phyloP scores from a whole-genome alignment of 2,113 vertebrate genomes.

The Raja brachyura region DNA sequence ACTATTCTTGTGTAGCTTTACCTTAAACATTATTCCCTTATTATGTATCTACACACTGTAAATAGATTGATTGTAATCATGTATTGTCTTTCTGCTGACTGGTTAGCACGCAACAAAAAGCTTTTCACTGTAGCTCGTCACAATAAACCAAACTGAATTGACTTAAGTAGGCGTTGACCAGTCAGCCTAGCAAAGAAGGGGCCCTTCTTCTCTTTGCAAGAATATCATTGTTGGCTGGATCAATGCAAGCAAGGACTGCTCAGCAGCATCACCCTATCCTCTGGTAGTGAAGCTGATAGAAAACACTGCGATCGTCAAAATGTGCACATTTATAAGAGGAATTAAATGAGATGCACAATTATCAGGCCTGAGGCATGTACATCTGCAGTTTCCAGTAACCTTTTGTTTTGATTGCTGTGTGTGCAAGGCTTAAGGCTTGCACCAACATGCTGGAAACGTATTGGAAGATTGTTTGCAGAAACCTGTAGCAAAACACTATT shows the following conservation, averaged over 20 bases:
- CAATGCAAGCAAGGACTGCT: neutral
- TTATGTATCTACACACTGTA: too few species aligned
- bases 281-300: neutral
- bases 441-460: neutral
- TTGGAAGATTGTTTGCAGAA: neutral
- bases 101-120: too few species aligned
- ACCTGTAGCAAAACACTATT: constrained; percentile 14
- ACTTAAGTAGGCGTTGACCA: neutral
- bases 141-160: too few species aligned
- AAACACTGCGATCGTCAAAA: neutral
- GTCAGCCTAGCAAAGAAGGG: neutral
- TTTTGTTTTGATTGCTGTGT: neutral
- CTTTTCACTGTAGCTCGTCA: too few species aligned
- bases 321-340: neutral
- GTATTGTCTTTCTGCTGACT: too few species aligned
- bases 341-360: neutral
- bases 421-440: neutral
- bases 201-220: neutral
- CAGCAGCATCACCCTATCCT: neutral
- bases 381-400: neutral
- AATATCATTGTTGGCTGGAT: neutral
- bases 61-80: too few species aligned
- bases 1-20: too few species aligned
- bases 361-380: neutral
- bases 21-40: too few species aligned